phyloP scores from a whole-genome alignment of 2,888 invertebrate genomes.

The Ophonus ardosiacus region DNA sequence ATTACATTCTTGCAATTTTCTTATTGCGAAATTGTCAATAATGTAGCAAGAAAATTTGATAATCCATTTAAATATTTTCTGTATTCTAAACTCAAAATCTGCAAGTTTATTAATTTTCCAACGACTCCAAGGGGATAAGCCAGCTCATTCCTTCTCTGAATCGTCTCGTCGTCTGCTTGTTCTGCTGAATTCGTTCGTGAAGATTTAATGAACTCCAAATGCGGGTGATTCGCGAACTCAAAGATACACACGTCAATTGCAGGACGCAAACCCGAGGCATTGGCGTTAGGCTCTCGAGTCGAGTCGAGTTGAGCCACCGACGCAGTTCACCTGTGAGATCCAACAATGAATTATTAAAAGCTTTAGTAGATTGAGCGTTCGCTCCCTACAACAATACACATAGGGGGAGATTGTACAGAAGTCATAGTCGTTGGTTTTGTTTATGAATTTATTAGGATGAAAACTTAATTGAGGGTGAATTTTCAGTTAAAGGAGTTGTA shows the following conservation, averaged over 20 bases:
- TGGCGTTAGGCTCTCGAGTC: not conserved
- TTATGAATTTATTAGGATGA: not conserved
- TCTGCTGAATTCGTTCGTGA: slow-evolving; percentile 72
- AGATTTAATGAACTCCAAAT: slow-evolving; percentile 72
- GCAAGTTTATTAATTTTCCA: not conserved
- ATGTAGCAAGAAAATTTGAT: not conserved
- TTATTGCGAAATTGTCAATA: too few species aligned
- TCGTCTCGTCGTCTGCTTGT: slow-evolving; percentile 66
- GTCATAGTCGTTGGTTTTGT: not conserved
- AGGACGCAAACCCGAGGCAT: slow-evolving; percentile 62
- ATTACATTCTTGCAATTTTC: too few species aligned
- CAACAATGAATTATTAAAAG: slow-evolving; percentile 41
- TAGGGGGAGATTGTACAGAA: not conserved
- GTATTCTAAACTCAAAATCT: not conserved
- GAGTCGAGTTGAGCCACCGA: not conserved
- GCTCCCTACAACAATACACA: not conserved
- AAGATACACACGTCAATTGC: slow-evolving; percentile 70
- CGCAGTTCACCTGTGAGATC: slow-evolving; percentile 49
- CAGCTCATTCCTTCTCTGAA: not conserved
- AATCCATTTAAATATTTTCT: not conserved
- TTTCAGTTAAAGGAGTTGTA: not conserved
- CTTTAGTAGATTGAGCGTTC: slow-evolving; percentile 25
- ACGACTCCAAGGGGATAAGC: not conserved
- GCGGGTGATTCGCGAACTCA: slow-evolving; percentile 66
- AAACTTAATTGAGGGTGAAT: not conserved